Base-by-base conservation (phyloP, 2,113 vertebrate species). In the Ammodytes marinus region DNA sequence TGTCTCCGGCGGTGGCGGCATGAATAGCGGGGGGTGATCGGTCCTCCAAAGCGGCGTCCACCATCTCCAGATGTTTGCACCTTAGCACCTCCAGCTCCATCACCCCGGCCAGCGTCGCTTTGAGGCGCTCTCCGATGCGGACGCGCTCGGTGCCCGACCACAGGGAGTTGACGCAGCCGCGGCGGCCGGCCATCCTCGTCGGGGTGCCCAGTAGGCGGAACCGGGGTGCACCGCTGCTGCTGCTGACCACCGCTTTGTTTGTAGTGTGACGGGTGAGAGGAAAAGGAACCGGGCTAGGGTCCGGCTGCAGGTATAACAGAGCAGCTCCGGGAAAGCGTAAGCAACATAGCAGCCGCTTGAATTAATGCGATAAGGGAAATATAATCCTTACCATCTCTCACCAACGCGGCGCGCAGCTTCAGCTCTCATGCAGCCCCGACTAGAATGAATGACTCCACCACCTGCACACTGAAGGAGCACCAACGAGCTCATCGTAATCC, bases 71-170 rank as follows among this genome's bases (percentile, higher is more conserved):
- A 65, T 96, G 96, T 83, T 91, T 94, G 55, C 92, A 90, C 75
- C 94, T 83, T 84, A 96, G 94, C 60, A 95, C 90, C 66, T 96
- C 95, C 87, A 96, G 91, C 90, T 96, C 96, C 88, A 95, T 74
- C 61, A 96, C 91, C n/a, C 96, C 96, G 8, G 96, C 96, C 72
- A 96, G 83, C 54, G 95, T 95, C 49, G 95, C 95, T 73, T 93
- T 95, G 54, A 96, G 93, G 13, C 96, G 94, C 90, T 96, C 96
- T 27, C 92, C 95, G 75, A 96, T 94, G 65, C 96, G 94, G 60
- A 94, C 94, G 37, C 96, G 95, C 82, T 96, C 96, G 77, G 86
- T 91, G 54, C 96, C 96, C 4, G 95, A 95, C 96, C 95, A 96
- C 1, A 95, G 92, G 49, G 95, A 95, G 88, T 93, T 95, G 81